Evolutionary conservation across 2,888 invertebrate species (phyloP).

Genomic region (Eubasilissa splendida): DNA sequence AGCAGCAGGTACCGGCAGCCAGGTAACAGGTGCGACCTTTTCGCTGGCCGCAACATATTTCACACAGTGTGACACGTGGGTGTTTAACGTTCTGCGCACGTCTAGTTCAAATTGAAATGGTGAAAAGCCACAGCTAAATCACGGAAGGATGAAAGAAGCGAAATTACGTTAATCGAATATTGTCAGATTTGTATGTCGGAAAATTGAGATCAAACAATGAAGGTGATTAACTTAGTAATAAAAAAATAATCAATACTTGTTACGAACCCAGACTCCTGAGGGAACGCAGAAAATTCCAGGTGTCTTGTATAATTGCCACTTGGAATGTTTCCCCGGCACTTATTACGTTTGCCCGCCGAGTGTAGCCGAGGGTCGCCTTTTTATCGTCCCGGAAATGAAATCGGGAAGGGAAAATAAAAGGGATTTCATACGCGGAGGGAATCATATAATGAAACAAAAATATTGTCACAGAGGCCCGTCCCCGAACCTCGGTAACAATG

Average conservation of each 20-base stretch:
- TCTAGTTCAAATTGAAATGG: too few relatives aligned
- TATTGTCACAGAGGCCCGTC: constrained; percentile 23
- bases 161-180: too few relatives aligned
- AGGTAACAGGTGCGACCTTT: constrained; percentile 37
- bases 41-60: constrained; percentile 33
- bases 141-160: too few relatives aligned
- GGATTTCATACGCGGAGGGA: not conserved
- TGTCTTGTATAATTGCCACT: constrained; percentile 30
- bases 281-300: not conserved
- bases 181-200: too few relatives aligned
- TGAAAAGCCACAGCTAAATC: too few relatives aligned
- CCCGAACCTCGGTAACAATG: constrained; percentile 4
- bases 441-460: constrained; percentile 36
- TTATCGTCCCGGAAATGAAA: constrained; percentile 43
- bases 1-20: not conserved
- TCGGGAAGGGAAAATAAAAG: constrained; percentile 34
- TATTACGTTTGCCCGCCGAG: not conserved
- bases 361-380: constrained; percentile 26
- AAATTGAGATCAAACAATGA: too few relatives aligned
- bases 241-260: too few relatives aligned
- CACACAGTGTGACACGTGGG: constrained; percentile 33
- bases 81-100: constrained; percentile 14
- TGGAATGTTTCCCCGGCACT: constrained; percentile 5
- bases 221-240: too few relatives aligned
- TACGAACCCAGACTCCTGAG: too few relatives aligned